Evolutionary conservation across 2,888 invertebrate species (phyloP), one percentile per base, ranked within the genome.

Genomic region (Chironomus riparius): DNA sequence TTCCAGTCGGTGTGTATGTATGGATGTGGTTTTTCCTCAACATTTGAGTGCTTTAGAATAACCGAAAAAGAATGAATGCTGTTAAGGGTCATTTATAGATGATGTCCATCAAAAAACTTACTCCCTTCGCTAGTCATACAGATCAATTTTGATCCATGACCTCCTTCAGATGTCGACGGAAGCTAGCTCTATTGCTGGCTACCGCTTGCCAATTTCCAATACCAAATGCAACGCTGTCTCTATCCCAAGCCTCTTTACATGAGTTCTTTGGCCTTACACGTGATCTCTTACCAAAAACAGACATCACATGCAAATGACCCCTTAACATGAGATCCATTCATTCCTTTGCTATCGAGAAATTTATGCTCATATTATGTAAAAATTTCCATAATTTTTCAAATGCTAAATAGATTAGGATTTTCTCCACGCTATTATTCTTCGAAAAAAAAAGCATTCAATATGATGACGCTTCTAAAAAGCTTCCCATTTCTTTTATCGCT

Each of bases 341-440:
- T 12, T 7, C 22, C 0, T 28, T 28, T 48, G 56, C 24, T 18
- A 61, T 24, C 22, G 56, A 15, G 68, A 47, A 74, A 74, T 74
- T 74, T 74, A 74, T 74, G 68, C 74, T 65, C 68, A 38, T 68
- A 74, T 65, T 48, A 74, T 47, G 74, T 68, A 74, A 61, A 74
- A 74, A 74, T 74, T 74, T 74, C 74, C 74, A 74, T 74, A 74
- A 74, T 74, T 74, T 74, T 68, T 74, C 74, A 74, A 74, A 74
- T 74, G 47, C 61, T 73, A 73, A 73, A 73, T 73, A 73, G 71
- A 71, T 71, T 71, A 71, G 71, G 50, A 65, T 65, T 65, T 65
- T 18, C 21, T 12, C 12, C 18, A 12, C 65, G 21, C 56, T 68
- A 62, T 18, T 73, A 28, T 50, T 22, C 18, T 48, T 48, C 21